Conservation (phyloP, 2,888 invertebrate genomes). For the Brachypterus glaber region DNA sequence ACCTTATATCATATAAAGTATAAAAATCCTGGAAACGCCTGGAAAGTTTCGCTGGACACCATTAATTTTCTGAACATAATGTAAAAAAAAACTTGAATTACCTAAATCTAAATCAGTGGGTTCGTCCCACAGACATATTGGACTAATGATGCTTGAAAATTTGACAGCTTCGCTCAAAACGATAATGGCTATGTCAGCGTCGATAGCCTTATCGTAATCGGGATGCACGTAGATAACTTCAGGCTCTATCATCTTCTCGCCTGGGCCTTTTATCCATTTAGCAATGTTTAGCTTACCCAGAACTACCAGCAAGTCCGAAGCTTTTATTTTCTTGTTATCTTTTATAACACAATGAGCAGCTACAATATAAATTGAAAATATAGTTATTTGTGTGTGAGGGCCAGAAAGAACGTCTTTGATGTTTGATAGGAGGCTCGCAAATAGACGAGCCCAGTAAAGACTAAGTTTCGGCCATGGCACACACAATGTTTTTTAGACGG, state of each 20-base stretch:
- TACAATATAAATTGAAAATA: constrained; percentile 23
- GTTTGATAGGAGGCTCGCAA: too few relatives aligned
- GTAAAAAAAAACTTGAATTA: constrained; percentile 8
- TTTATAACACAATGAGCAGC: constrained; percentile 34
- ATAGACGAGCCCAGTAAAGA: too few relatives aligned
- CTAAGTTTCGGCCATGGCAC: too few relatives aligned
- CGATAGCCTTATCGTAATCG: constrained; percentile 46
- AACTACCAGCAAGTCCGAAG: constrained; percentile 28
- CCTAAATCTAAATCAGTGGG: constrained; percentile 29
- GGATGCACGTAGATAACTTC: constrained; percentile 45
- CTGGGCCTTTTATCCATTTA: constrained; percentile 24
- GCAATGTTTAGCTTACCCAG: constrained; percentile 30
- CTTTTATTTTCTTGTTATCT: constrained; percentile 18
- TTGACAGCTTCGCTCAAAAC: constrained; percentile 43
- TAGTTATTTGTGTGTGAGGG: not conserved
- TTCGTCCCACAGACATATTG: constrained; percentile 54
- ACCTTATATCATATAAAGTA: too few relatives aligned
- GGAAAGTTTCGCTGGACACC: too few relatives aligned
- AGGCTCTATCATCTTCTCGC: constrained; percentile 27
- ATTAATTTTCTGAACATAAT: too few relatives aligned
- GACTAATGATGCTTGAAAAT: constrained; percentile 48
- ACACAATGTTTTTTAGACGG: too few relatives aligned
- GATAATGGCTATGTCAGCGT: constrained; percentile 50
- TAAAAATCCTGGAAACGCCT: too few relatives aligned
- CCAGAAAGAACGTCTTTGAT: too few relatives aligned